Base-by-base conservation (phyloP, 2,888 invertebrate genomes). In the Andrena fulva region DNA sequence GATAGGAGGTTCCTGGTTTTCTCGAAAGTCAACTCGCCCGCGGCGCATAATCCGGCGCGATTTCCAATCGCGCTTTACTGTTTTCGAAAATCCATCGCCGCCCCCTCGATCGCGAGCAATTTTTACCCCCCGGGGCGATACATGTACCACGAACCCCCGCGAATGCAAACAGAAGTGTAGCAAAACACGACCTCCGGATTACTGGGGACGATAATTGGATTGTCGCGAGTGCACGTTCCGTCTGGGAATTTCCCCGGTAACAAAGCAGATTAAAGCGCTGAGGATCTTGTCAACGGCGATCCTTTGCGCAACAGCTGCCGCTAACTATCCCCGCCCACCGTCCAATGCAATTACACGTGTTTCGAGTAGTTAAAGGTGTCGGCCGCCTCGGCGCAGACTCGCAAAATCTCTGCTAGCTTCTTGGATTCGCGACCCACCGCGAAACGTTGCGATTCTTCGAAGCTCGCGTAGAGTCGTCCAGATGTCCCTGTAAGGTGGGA, bases 261-360 rank as follows among this genome's bases (percentile, higher is more conserved):
- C 84, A 80, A 87, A 87, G 78, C 64, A 68, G 82, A 87, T 87
- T 85, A 87, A 64, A 75, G 56, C 54, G 48, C 27, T 24, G 42
- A 35, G 52, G 70, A 67, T 72, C 81, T 84, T 79, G 76, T 79
- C 82, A 64, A 64, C 50, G 67, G 74, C 70, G 76, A 85, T 85
- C 85, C 83, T 79, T 80, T 64, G 76, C 62, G 54, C 68, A 73
- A 76, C 82, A 77, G 59, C 76, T 74, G 74, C 76, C 67, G 81
- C 82, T 80, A 84, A 88, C 85, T 85, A 83, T 83, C 80, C 82
- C 78, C 82, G 74, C 62, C 78, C 79, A 73, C 77, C 80, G 42
- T 83, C 74, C 85, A 86, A 89, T 85, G 82, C 73, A 63, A 77
- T 88, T 87, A 87, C 75, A 12, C 67, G 70, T 79, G 82, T 87